phyloP scores from a whole-genome alignment of 2,888 invertebrate species.

The Parnassius glacialis region DNA sequence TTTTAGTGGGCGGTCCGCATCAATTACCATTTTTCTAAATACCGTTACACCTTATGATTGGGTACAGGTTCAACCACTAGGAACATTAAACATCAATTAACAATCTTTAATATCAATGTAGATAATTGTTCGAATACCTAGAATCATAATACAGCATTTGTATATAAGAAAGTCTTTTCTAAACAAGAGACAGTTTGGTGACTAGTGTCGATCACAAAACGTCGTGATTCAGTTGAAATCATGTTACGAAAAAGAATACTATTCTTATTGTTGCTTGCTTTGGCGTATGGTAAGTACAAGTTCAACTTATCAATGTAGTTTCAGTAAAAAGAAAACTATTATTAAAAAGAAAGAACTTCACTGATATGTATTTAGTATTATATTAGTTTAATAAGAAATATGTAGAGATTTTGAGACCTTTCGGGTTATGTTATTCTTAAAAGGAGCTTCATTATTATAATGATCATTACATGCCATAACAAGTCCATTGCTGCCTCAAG shows the following conservation, averaged over 20 bases:
- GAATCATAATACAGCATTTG: conserved; percentile 1
- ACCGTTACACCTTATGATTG: conserved; percentile 3
- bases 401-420: too few species aligned
- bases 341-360: too few species aligned
- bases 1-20: too few species aligned
- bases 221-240: conserved; percentile 9
- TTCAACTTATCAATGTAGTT: too few species aligned
- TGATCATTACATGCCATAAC: too few species aligned
- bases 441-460: too few species aligned
- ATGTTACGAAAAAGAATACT: conserved; percentile 37
- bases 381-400: too few species aligned
- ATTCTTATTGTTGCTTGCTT: conserved; percentile 35
- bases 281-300: conserved; percentile 45
- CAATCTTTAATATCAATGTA: conserved; percentile 11
- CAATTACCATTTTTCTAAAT: background rate
- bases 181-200: conserved; percentile 15
- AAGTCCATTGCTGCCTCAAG: too few species aligned
- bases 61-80: conserved; percentile 7
- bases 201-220: conserved; percentile 8
- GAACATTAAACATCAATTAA: conserved; percentile 21
- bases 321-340: too few species aligned
- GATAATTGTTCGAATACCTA: conserved; percentile 9
- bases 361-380: too few species aligned
- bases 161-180: conserved; percentile 18
- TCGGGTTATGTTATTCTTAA: too few species aligned